phyloP scores from a whole-genome alignment of 2,888 invertebrate genomes.

The Mellilla xanthometata region DNA sequence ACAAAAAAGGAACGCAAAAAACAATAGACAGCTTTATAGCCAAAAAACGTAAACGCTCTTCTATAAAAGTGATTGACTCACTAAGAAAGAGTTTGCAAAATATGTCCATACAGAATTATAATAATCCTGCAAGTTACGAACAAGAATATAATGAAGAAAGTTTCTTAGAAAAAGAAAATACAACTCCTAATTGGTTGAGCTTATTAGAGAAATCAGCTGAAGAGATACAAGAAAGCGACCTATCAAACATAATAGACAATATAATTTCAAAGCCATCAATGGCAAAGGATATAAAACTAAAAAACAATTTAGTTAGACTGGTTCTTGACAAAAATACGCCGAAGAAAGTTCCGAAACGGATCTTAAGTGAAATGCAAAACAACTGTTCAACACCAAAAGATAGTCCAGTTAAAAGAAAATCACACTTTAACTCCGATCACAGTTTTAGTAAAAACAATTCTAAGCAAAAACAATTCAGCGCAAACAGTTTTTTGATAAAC shows the following conservation, averaged over 20 bases:
- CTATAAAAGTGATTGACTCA: conserved; percentile 40
- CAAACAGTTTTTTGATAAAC: too few relatives aligned
- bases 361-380: conserved; percentile 45
- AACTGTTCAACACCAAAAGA: conserved; percentile 68
- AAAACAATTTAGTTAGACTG: conserved; percentile 60
- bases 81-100: conserved; percentile 49
- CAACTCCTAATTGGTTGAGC: conserved; percentile 46
- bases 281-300: conserved; percentile 55
- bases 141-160: neutral
- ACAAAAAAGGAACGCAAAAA: conserved; percentile 55
- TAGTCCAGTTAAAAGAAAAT: conserved; percentile 43
- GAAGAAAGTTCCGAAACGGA: conserved; percentile 45
- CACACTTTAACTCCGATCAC: conserved; percentile 33
- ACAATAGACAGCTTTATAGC: conserved; percentile 67
- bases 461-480: conserved; percentile 10
- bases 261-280: conserved; percentile 55
- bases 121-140: conserved; percentile 2
- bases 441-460: conserved; percentile 38
- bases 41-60: conserved; percentile 54
- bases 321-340: conserved; percentile 58
- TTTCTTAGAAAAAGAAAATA: conserved; percentile 34
- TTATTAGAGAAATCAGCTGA: conserved; percentile 48
- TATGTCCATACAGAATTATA: conserved; percentile 41
- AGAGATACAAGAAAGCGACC: conserved; percentile 48
- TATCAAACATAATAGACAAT: conserved; percentile 65